phyloP scores from a whole-genome alignment of 37 sponge, comb jelly and placozoan species.

The Crambe crambe region DNA sequence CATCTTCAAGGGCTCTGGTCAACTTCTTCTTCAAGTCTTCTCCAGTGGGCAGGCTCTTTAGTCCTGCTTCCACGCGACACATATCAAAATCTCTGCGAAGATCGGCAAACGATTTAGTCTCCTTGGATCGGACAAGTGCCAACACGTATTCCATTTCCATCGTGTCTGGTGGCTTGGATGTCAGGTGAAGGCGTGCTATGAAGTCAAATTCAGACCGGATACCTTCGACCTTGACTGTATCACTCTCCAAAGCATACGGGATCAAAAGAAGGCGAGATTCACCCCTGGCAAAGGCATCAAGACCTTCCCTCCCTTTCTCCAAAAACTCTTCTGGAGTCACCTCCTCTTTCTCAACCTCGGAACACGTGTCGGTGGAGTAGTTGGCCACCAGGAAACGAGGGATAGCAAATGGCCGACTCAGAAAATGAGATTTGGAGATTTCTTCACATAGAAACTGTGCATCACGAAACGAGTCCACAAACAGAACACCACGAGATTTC shows the following conservation, averaged over 20 bases:
- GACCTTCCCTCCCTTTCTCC: not conserved
- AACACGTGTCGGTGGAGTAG: not conserved
- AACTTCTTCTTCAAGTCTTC: not conserved
- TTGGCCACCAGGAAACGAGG: not conserved
- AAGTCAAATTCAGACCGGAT: not conserved
- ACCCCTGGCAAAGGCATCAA: not conserved
- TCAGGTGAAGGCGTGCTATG: not conserved
- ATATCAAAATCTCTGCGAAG: not conserved
- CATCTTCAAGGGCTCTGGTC: not conserved
- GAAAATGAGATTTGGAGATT: not conserved
- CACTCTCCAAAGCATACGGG: not conserved
- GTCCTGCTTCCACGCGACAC: not conserved
- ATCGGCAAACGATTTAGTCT: not conserved
- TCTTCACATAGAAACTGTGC: not conserved
- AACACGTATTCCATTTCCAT: not conserved
- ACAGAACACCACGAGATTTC: not conserved
- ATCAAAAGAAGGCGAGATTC: slow-evolving; percentile 5
- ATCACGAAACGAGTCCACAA: not conserved
- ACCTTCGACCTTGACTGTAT: not conserved
- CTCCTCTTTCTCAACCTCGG: not conserved
- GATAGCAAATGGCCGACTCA: not conserved
- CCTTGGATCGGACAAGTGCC: not conserved
- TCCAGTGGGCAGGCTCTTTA: not conserved
- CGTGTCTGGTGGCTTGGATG: not conserved
- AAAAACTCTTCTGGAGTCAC: not conserved